Base-by-base conservation (phyloP, 2,113 vertebrate species). In the Motacilla tschutschensis region DNA sequence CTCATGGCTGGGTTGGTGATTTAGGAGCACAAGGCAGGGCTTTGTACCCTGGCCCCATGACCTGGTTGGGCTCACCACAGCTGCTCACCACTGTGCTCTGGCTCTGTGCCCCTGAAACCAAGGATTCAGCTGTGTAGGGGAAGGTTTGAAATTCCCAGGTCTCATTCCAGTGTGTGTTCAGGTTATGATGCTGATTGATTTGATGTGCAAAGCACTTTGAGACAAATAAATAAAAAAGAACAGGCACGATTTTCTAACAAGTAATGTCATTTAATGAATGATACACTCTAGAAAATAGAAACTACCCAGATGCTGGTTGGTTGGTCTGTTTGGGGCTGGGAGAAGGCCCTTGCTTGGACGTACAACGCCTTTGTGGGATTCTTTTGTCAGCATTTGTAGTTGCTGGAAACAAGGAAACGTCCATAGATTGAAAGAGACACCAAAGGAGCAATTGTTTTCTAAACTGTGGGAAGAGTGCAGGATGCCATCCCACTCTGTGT, bases 201-300 rank as follows among this genome's bases (percentile, higher is more conserved):
- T 50, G 47, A 15, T 54, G 21, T 14, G 25, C n/a, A 36, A 80
- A 87, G 38, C n/a, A 15, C 38, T 69, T 80, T 75, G 76, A 75
- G 57, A 35, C 16, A 15, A 83, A n/a, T 8, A 62, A 67, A 54
- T 10, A 54, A 54, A 63, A 59, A 43, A 71, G 8, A 71, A 11
- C 36, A 94, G 43, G 54, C 82, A 83, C 12, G 1, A 2, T 85
- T 94, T 94, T 95, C 89, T 95, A 95, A 94, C 92, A 95, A 94
- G 87, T 94, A 82, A 94, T 94, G 91, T 87, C 33, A 90, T 95
- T 95, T 95, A 95, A 95, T 94, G 93, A 93, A 92, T 95, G 94
- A 80, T 87, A 88, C 63, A 87, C 54, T 91, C 89, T 95, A 94
- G 89, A 95, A 94, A 95, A 95, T 94, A 94, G 92, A 94, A 94